Conservation (phyloP, 1,140 invertebrate genomes). For the Gryllus bimaculatus region DNA sequence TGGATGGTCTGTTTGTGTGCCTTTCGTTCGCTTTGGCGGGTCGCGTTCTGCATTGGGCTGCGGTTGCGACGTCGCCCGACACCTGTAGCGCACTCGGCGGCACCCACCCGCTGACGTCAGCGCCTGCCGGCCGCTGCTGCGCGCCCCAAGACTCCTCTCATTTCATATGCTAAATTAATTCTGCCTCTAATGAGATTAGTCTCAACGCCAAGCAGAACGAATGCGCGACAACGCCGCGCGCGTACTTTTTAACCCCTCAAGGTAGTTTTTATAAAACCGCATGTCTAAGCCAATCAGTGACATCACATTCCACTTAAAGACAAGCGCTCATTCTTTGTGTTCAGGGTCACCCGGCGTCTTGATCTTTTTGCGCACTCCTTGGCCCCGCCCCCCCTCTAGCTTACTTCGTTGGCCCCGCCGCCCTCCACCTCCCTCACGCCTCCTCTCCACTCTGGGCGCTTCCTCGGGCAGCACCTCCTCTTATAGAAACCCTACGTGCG, state of each 20-base stretch:
- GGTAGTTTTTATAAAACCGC: not conserved
- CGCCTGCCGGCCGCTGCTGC: not conserved
- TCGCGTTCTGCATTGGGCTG: too few species aligned
- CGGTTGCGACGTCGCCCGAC: not conserved
- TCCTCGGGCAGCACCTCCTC: not conserved
- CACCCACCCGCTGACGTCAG: not conserved
- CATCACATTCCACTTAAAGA: conserved; percentile 4
- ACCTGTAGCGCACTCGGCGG: not conserved
- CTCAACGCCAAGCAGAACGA: not conserved
- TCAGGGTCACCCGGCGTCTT: not conserved
- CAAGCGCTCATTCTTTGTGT: not conserved
- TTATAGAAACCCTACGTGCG: not conserved
- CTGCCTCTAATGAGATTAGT: conserved; percentile 4
- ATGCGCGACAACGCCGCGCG: not conserved
- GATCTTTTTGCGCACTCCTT: not conserved
- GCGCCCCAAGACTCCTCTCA: not conserved
- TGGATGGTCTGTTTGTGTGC: too few species aligned
- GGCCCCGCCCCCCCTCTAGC: not conserved
- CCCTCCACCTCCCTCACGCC: not conserved
- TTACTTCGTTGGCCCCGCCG: too few species aligned
- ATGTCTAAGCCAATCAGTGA: not conserved
- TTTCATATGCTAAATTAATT: conserved; percentile 2
- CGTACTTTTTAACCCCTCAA: not conserved
- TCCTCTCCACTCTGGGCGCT: not conserved
- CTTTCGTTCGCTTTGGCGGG: too few species aligned